Evolutionary conservation across 2,888 invertebrate species (phyloP).

Genomic region (Drosophila putrida): DNA sequence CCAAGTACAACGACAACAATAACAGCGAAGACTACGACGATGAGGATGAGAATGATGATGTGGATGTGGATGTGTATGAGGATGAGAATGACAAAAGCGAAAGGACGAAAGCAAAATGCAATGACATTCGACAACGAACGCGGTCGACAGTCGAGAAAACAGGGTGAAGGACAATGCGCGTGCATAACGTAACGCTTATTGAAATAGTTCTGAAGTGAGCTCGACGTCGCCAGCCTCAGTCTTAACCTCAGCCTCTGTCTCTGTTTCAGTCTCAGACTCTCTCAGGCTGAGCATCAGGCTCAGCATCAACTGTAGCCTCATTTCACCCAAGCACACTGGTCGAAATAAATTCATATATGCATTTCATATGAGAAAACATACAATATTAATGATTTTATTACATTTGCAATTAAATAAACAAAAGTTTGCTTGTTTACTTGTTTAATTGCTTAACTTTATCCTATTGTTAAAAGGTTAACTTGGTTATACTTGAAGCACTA

Average conservation of each 20-base stretch:
- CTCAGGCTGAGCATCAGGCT: not conserved
- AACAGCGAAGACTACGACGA: constrained; percentile 3
- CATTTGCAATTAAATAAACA: no score
- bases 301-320: constrained; percentile 5
- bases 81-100: constrained; percentile 47
- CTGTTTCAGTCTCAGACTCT: constrained; percentile 23
- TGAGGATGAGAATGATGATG: constrained; percentile 25
- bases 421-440: no score
- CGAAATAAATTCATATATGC: no score
- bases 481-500: no score
- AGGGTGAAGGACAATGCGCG: constrained; percentile 79
- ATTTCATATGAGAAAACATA: no score
- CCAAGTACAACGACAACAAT: constrained; percentile 11
- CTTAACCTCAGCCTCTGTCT: constrained; percentile 9
- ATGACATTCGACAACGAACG: constrained; percentile 41
- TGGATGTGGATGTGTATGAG: constrained; percentile 9
- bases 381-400: no score
- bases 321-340: not conserved
- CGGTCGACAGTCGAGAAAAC: constrained; percentile 51
- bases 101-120: constrained; percentile 47
- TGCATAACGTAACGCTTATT: constrained; percentile 78
- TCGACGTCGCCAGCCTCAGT: constrained; percentile 59
- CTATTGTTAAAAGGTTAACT: no score
- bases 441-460: no score
- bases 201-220: constrained; percentile 81